A percentile compares a stretch with the other conserved stretches of the same genome.
Conservation (phyloP, 1,140 invertebrate genomes). For the Wasmannia auropunctata region DNA sequence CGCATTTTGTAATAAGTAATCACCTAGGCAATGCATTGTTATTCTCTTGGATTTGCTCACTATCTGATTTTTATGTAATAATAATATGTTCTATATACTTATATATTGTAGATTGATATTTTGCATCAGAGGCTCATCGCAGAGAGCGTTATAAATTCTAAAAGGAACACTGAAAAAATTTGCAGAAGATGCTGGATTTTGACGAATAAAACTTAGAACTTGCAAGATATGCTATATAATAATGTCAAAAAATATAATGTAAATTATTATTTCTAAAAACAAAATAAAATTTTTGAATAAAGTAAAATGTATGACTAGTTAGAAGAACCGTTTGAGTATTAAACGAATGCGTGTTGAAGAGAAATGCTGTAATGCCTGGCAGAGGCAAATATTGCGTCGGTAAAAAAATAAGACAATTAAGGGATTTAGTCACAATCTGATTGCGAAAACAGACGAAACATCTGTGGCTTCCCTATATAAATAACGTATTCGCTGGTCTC, state of each 20-base stretch:
- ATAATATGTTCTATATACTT: background rate
- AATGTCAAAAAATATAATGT: background rate
- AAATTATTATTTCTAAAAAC: background rate
- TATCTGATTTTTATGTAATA: background rate
- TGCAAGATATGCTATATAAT: background rate
- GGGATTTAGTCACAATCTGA: slow-evolving; percentile 16
- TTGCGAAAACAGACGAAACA: background rate
- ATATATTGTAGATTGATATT: slow-evolving; percentile 58
- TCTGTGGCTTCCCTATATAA: slow-evolving; percentile 14
- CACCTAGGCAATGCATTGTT: too few relatives aligned
- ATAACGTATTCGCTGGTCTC: background rate
- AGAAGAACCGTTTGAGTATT: background rate
- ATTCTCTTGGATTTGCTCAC: background rate
- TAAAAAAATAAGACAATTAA: background rate
- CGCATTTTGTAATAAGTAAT: background rate
- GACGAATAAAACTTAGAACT: slow-evolving; percentile 5
- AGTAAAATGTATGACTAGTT: background rate
- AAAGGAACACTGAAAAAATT: slow-evolving; percentile 61
- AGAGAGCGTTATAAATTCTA: slow-evolving; percentile 54
- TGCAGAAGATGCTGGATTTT: slow-evolving; percentile 66
- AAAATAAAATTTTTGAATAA: background rate
- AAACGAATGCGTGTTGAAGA: background rate
- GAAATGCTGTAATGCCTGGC: background rate
- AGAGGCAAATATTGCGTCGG: background rate
- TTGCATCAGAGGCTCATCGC: slow-evolving; percentile 67